A percentile compares a stretch with the other conserved stretches of the same genome.
These are phyloP conservation scores for Plutella xylostella DNA, from an alignment of 2,888 invertebrate genomes.

Conservation along the genomic window DNA sequence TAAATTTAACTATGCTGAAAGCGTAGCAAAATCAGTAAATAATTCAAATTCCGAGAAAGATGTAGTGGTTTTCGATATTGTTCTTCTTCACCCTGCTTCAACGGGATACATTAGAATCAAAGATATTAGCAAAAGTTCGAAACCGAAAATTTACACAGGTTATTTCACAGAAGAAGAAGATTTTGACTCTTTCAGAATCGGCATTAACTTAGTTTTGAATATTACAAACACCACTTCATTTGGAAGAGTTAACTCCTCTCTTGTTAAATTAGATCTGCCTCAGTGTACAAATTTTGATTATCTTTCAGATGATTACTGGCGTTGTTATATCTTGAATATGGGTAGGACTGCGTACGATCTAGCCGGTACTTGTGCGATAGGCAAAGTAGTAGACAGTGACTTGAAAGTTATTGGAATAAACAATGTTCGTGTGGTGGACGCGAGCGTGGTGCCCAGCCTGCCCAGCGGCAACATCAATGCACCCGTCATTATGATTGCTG, in stretches of 20 bases:
- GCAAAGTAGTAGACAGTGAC: constrained; percentile 35
- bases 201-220: constrained; percentile 22
- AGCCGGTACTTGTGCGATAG: constrained; percentile 41
- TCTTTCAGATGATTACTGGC: constrained; percentile 36
- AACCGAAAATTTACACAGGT: constrained; percentile 5
- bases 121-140: not conserved
- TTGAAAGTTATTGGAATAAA: constrained; percentile 62
- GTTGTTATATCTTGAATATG: constrained; percentile 32
- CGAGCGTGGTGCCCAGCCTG: constrained; percentile 72
- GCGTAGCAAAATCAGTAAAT: constrained; percentile 7
- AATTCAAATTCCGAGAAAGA: constrained; percentile 26
- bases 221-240: constrained; percentile 24
- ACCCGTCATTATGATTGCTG: constrained; percentile 72
- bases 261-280: constrained; percentile 24
- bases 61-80: constrained; percentile 22
- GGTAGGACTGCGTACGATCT: constrained; percentile 33
- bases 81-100: constrained; percentile 26
- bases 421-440: constrained; percentile 71
- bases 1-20: constrained; percentile 14
- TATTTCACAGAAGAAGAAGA: constrained; percentile 18
- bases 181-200: constrained; percentile 22
- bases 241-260: constrained; percentile 17
- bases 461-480: constrained; percentile 72
- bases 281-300: constrained; percentile 27
- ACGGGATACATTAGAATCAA: constrained; percentile 26